Conservation (phyloP, 2,888 invertebrate species). For the Vanessa cardui region DNA sequence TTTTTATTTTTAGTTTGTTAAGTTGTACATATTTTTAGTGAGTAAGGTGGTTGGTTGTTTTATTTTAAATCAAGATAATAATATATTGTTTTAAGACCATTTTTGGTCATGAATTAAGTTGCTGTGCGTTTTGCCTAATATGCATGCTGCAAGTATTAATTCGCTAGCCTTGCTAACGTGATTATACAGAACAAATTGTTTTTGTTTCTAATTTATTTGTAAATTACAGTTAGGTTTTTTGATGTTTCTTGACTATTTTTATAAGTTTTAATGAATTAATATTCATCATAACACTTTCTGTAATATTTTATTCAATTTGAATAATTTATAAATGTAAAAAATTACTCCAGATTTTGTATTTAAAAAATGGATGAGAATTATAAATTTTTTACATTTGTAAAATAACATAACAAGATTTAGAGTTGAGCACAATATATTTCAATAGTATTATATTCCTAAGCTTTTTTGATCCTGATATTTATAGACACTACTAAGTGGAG, state of each 20-base stretch:
- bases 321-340: conserved; percentile 13
- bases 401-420: not conserved
- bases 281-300: conserved; percentile 9
- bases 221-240: conserved; percentile 74
- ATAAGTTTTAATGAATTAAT: conserved; percentile 16
- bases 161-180: conserved; percentile 60
- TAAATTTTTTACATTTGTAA: conserved; percentile 4
- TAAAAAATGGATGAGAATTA: not conserved
- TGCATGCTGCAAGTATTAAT: conserved; percentile 48
- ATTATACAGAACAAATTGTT: conserved; percentile 80
- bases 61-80: conserved; percentile 65
- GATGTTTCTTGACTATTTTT: conserved; percentile 52
- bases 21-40: conserved; percentile 66
- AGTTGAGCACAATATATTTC: conserved; percentile 22
- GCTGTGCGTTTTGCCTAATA: conserved; percentile 51
- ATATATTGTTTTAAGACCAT: conserved; percentile 56
- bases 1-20: conserved; percentile 60
- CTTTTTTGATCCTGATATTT: conserved; percentile 32
- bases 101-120: conserved; percentile 42
- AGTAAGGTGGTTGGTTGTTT: conserved; percentile 71
- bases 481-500: conserved; percentile 39
- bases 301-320: conserved; percentile 8
- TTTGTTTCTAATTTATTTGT: conserved; percentile 83
- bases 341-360: not conserved
- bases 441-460: conserved; percentile 26